Conservation (phyloP, 2,113 vertebrate genomes). For the Tauraco erythrolophus region DNA sequence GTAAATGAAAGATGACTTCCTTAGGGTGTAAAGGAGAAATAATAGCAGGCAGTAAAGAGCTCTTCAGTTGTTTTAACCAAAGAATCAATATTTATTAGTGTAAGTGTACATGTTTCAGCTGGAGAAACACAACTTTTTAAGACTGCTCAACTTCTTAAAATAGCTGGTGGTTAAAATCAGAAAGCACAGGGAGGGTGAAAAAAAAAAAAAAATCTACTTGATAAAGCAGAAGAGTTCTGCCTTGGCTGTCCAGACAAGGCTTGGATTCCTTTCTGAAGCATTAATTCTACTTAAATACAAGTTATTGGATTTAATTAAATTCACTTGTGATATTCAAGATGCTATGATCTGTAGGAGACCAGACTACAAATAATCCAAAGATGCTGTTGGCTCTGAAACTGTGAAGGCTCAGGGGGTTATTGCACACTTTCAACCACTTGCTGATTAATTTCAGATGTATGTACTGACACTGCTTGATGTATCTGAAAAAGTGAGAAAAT, state of each 20-base stretch:
- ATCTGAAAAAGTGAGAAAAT: not conserved
- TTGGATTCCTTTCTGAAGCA: not conserved
- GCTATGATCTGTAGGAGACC: not conserved
- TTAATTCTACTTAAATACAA: not conserved
- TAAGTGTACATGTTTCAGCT: not conserved
- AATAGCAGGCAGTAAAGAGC: not conserved
- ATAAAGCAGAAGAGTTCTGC: not conserved
- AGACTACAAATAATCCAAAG: not conserved
- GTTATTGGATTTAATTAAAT: not conserved
- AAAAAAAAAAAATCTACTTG: not conserved
- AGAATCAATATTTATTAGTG: not conserved
- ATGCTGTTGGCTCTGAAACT: not conserved
- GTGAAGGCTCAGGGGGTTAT: not conserved
- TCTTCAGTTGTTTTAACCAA: not conserved
- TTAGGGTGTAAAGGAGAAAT: not conserved
- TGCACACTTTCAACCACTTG: not conserved
- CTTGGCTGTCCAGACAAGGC: not conserved
- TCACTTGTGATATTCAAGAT: not conserved
- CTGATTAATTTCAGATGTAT: not conserved
- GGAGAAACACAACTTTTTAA: not conserved
- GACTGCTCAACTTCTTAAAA: not conserved
- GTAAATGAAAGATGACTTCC: not conserved
- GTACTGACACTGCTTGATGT: not conserved
- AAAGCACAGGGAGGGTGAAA: accelerated
- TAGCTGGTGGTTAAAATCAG: not conserved